These are phyloP conservation scores for Plebejus anna DNA, from an alignment of 2,888 invertebrate species.

Conservation along the genomic window DNA sequence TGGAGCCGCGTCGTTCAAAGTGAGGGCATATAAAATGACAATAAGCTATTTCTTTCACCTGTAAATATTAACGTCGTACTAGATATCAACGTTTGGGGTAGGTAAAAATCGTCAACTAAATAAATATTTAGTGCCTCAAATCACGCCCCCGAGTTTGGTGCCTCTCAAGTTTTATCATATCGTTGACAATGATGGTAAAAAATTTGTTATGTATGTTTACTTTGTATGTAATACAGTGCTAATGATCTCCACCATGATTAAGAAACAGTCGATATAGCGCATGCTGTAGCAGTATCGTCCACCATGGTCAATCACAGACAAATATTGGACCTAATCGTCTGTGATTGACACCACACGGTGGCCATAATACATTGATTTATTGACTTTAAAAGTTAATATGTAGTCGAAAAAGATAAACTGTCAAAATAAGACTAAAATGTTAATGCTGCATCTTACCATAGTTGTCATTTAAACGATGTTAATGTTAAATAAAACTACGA, in stretches of 20 bases:
- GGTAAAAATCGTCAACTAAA: background rate
- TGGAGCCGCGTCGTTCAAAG: constrained; percentile 17
- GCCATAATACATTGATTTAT: too few species aligned
- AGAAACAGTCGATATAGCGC: background rate
- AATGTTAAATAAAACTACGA: background rate
- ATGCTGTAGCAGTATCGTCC: too few species aligned
- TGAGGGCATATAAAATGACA: constrained; percentile 24
- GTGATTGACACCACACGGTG: too few species aligned
- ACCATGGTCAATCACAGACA: too few species aligned
- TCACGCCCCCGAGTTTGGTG: background rate
- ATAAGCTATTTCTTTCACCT: constrained; percentile 22
- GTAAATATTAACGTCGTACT: constrained; percentile 16
- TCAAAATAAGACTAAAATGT: background rate
- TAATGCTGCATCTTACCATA: background rate
- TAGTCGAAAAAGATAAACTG: background rate
- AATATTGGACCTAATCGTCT: too few species aligned
- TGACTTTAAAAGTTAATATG: too few species aligned
- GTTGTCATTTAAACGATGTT: background rate
- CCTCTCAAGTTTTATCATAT: background rate
- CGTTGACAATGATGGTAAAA: background rate
- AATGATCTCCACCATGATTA: background rate
- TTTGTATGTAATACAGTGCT: background rate
- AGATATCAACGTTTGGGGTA: background rate
- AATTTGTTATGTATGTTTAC: too few species aligned
- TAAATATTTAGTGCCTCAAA: constrained; percentile 21